phyloP scores from a whole-genome alignment of 2,888 invertebrate genomes.

The Tubiluchus corallicola region DNA sequence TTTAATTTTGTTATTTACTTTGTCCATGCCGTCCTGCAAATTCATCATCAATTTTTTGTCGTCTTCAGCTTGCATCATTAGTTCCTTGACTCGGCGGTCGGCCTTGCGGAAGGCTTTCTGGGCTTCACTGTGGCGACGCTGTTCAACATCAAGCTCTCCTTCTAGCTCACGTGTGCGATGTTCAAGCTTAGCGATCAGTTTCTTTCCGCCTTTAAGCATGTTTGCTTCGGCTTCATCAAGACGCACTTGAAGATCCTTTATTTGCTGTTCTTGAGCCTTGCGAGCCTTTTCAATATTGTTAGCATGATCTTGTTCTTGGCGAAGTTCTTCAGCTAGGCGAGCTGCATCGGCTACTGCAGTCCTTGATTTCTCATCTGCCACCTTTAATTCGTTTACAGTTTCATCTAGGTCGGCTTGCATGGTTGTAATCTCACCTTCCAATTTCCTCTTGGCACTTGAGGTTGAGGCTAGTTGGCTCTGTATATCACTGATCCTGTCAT shows the following conservation, averaged over 20 bases:
- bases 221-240: slow-evolving; percentile 95
- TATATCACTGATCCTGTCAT: slow-evolving; percentile 93
- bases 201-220: too few species aligned
- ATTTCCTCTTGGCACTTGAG: slow-evolving; percentile 94
- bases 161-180: slow-evolving; percentile 72
- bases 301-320: slow-evolving; percentile 97
- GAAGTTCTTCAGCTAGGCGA: slow-evolving; percentile 90
- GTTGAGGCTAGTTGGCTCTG: slow-evolving; percentile 81
- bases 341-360: slow-evolving; percentile 98
- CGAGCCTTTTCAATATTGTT: slow-evolving; percentile 95
- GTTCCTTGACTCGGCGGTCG: slow-evolving; percentile 46
- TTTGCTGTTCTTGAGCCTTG: slow-evolving; percentile 90
- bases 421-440: slow-evolving; percentile 93
- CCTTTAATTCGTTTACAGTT: slow-evolving; percentile 93
- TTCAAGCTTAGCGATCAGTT: slow-evolving; percentile 96
- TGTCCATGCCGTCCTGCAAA: slow-evolving; percentile 33
- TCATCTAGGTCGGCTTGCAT: slow-evolving; percentile 97
- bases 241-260: slow-evolving; percentile 94
- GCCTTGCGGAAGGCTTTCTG: slow-evolving; percentile 96
- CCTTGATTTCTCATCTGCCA: slow-evolving; percentile 96
- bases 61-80: slow-evolving; percentile 30
- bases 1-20: slow-evolving; percentile 34
- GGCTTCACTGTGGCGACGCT: slow-evolving; percentile 94
- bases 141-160: slow-evolving; percentile 93
- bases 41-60: slow-evolving; percentile 33